Evolutionary conservation across 2,113 vertebrate species (phyloP).

Genomic region (Barnardius zonarius): DNA sequence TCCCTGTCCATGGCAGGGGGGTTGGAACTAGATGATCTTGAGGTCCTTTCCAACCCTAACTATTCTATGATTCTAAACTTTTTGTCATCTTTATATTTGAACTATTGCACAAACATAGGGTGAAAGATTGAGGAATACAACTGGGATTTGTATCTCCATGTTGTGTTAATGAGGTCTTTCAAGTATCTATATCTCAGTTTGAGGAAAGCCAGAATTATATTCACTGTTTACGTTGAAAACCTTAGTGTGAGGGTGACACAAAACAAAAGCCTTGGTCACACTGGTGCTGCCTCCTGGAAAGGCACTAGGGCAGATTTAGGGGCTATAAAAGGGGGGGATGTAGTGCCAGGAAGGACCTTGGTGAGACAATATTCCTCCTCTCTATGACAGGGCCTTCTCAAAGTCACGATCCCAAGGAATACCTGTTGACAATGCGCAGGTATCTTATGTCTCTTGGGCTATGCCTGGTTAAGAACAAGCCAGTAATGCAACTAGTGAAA

Average conservation of each 20-base stretch:
- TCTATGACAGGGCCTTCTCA: not conserved
- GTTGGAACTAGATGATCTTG: too few relatives aligned
- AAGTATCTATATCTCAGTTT: not conserved
- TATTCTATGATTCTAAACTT: not conserved
- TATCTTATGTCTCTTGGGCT: fast-evolving
- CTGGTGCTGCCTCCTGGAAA: not conserved
- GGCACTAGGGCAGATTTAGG: not conserved
- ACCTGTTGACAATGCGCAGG: not conserved
- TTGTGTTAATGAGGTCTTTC: not conserved
- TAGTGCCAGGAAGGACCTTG: not conserved
- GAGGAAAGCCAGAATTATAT: not conserved
- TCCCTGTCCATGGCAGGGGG: too few relatives aligned
- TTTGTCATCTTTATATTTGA: not conserved
- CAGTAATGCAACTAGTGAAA: not conserved
- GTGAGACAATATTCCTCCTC: not conserved
- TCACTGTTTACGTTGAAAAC: not conserved
- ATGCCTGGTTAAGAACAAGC: not conserved
- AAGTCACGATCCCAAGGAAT: not conserved
- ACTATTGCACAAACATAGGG: not conserved
- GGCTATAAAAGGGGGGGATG: not conserved
- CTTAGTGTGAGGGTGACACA: not conserved
- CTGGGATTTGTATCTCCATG: not conserved
- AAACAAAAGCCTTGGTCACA: not conserved
- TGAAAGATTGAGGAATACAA: not conserved
- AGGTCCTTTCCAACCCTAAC: too few relatives aligned